A percentile compares a stretch with the other conserved stretches of the same genome.
These are phyloP conservation scores for Hylaeus anthracinus DNA, from an alignment of 1,140 invertebrate species.

Conservation along the genomic window DNA sequence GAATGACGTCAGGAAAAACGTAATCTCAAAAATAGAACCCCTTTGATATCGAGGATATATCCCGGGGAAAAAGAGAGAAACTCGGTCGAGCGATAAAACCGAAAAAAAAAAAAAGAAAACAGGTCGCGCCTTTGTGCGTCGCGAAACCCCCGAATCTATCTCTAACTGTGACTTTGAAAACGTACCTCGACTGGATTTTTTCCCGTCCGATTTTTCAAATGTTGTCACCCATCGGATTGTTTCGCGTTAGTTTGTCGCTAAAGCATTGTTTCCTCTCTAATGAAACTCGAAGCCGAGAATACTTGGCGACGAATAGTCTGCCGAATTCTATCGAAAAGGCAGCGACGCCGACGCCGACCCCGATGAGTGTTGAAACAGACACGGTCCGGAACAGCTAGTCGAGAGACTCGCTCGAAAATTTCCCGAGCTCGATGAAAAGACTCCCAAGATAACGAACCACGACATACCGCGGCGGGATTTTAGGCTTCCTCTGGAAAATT, in stretches of 20 bases:
- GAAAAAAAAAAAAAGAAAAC: neutral
- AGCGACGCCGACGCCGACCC: no score
- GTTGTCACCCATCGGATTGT: neutral
- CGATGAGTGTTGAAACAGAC: no score
- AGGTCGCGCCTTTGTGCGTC: conserved; percentile 9
- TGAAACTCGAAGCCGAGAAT: neutral
- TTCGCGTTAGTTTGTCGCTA: neutral
- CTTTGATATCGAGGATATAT: conserved; percentile 19
- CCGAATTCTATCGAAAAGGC: neutral
- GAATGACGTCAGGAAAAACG: neutral
- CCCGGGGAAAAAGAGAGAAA: neutral
- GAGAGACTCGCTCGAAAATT: no score
- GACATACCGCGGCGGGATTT: neutral
- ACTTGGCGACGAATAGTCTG: neutral
- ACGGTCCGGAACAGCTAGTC: no score
- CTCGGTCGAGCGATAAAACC: conserved; percentile 24
- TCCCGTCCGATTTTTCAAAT: neutral
- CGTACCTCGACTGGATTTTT: neutral
- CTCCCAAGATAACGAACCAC: neutral
- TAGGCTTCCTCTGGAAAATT: neutral
- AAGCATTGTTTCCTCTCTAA: neutral
- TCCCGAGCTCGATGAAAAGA: neutral
- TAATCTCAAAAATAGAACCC: conserved; percentile 37
- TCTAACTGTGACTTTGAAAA: neutral
- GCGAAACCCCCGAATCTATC: neutral